phyloP scores from a whole-genome alignment of 2,113 vertebrate species.

The Heterocephalus glaber region DNA sequence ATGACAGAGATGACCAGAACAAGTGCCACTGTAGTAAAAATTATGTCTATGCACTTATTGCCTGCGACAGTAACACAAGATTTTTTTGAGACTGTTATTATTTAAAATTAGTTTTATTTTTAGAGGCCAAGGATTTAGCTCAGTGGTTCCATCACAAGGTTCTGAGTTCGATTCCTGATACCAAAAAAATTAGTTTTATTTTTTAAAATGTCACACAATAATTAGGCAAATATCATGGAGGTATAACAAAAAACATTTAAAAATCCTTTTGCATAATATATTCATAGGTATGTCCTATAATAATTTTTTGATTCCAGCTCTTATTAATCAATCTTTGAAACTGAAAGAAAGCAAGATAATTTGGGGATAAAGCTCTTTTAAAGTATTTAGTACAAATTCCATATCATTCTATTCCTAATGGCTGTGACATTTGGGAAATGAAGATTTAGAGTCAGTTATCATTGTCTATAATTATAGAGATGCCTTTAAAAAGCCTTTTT shows the following conservation, averaged over 20 bases:
- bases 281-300: constrained; percentile 42
- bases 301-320: constrained; percentile 44
- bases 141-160: too few relatives aligned
- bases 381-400: constrained; percentile 78
- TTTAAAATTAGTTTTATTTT: constrained; percentile 60
- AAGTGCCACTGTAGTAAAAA: constrained; percentile 64
- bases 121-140: too few relatives aligned
- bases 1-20: constrained; percentile 63
- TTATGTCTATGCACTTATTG: constrained; percentile 72
- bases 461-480: constrained; percentile 80
- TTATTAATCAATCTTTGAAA: constrained; percentile 3
- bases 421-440: constrained; percentile 79
- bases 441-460: constrained; percentile 82
- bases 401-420: constrained; percentile 80
- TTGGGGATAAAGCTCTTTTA: constrained; percentile 69
- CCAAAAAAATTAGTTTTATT: too few relatives aligned
- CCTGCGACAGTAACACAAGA: constrained; percentile 53
- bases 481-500: constrained; percentile 71
- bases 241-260: constrained; percentile 65
- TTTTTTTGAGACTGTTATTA: constrained; percentile 31
- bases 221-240: neutral
- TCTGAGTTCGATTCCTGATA: too few relatives aligned
- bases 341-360: constrained; percentile 73
- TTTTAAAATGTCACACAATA: constrained; percentile 49
- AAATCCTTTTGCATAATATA: constrained; percentile 62